Evolutionary conservation across 1,140 invertebrate genomes (phyloP).

Genomic region (Drosophila sulfurigaster): DNA sequence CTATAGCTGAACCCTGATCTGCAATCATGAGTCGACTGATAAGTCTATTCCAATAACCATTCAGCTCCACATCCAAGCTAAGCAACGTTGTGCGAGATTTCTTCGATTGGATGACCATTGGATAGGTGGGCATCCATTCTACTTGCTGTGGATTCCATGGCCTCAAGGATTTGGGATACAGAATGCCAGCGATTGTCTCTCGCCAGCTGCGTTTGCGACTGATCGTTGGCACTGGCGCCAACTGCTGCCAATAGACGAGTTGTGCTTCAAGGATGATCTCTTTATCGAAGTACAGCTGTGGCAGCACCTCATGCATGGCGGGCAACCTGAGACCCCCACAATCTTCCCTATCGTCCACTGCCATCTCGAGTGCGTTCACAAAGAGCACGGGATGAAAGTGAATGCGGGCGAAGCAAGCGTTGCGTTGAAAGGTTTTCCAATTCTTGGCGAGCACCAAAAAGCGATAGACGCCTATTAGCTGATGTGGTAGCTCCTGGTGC

Average conservation of each 20-base stretch:
- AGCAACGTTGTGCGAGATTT: slow-evolving; percentile 14
- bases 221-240: slow-evolving; percentile 24
- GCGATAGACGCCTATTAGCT: slow-evolving; percentile 88
- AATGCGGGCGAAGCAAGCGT: slow-evolving; percentile 87
- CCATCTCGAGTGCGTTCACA: slow-evolving; percentile 86
- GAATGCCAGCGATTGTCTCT: slow-evolving; percentile 17
- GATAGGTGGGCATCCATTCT: slow-evolving; percentile 36
- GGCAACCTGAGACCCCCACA: slow-evolving; percentile 86
- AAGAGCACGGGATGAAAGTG: slow-evolving; percentile 87
- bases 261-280: slow-evolving; percentile 52
- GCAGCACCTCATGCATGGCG: slow-evolving; percentile 87
- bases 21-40: slow-evolving; percentile 44
- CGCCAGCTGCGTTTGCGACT: slow-evolving; percentile 43
- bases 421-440: slow-evolving; percentile 87
- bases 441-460: slow-evolving; percentile 88
- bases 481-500: slow-evolving; percentile 86
- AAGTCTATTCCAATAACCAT: slow-evolving; percentile 55
- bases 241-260: slow-evolving; percentile 50
- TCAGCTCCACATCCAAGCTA: slow-evolving; percentile 53
- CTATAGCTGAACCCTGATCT: slow-evolving; percentile 19
- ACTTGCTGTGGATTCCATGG: background rate
- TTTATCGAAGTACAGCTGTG: slow-evolving; percentile 86
- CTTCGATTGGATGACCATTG: slow-evolving; percentile 48
- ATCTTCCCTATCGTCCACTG: slow-evolving; percentile 86
- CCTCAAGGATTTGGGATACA: slow-evolving; percentile 1